Percentiles rank a stretch among this genome's conserved stretches.
Conservation (phyloP, 2,113 vertebrate genomes). For the Pongo abelii region DNA sequence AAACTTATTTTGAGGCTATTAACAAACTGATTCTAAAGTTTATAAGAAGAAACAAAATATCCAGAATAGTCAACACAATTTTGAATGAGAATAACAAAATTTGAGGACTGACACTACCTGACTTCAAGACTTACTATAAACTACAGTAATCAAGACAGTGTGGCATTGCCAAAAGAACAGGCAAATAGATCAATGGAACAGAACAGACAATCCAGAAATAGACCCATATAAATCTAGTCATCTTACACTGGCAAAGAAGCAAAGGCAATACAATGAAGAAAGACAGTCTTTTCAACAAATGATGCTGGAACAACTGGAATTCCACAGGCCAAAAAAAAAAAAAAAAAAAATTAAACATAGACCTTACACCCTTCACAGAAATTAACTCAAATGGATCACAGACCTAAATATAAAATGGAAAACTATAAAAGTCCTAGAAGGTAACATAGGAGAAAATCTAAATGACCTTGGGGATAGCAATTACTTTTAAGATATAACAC, state of each 20-base stretch:
- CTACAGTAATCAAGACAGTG: background rate
- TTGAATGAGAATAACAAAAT: background rate
- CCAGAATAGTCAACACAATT: background rate
- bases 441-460: background rate
- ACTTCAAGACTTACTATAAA: background rate
- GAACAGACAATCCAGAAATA: background rate
- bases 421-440: background rate
- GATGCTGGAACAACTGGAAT: background rate
- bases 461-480: background rate
- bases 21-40: background rate
- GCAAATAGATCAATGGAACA: background rate
- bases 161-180: background rate
- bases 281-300: background rate
- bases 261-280: background rate
- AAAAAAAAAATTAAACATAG: background rate
- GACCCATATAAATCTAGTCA: background rate
- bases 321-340: background rate
- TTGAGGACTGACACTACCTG: background rate
- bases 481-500: background rate
- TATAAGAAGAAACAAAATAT: background rate
- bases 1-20: background rate
- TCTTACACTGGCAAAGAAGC: background rate
- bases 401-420: background rate
- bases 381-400: background rate
- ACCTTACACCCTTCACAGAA: background rate